Conservation (phyloP, 1,140 invertebrate genomes). For the Octopus bimaculoides region DNA sequence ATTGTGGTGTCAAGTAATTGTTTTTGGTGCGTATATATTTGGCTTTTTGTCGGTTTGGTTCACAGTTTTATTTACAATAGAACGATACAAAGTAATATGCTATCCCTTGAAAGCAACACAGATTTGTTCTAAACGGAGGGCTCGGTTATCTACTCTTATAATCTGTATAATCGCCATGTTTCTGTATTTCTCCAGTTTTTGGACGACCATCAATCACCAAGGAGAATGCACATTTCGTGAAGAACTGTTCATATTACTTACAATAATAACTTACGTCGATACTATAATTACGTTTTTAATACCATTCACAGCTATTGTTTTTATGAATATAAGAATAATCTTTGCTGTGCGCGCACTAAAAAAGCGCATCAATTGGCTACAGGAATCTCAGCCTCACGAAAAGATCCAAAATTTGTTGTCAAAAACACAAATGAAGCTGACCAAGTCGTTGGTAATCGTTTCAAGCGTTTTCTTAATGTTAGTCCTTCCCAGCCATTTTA, state of each 20-base stretch:
- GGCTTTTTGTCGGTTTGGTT: constrained; percentile 55
- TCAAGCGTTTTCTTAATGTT: constrained; percentile 77
- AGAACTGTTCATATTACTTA: constrained; percentile 50
- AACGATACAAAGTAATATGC: constrained; percentile 54
- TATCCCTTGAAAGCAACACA: constrained; percentile 48
- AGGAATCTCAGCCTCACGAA: constrained; percentile 14
- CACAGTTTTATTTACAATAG: constrained; percentile 54
- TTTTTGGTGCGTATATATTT: constrained; percentile 50
- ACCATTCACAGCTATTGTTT: constrained; percentile 61
- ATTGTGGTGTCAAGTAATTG: constrained; percentile 39
- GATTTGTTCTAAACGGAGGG: constrained; percentile 42
- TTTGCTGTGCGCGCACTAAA: constrained; percentile 31
- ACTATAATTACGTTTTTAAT: constrained; percentile 61
- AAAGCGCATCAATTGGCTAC: constrained; percentile 24
- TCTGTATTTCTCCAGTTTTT: constrained; percentile 43
- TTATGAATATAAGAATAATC: constrained; percentile 59
- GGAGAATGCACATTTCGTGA: constrained; percentile 20
- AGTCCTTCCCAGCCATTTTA: constrained; percentile 67
- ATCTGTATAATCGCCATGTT: constrained; percentile 36
- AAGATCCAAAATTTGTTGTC: constrained; percentile 25
- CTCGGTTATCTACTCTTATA: constrained; percentile 23
- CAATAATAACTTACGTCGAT: constrained; percentile 63
- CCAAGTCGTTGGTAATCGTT: constrained; percentile 78
- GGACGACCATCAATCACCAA: constrained; percentile 23
- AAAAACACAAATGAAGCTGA: constrained; percentile 69